Conservation (phyloP, 2,113 vertebrate species). For the Morone chrysops region DNA sequence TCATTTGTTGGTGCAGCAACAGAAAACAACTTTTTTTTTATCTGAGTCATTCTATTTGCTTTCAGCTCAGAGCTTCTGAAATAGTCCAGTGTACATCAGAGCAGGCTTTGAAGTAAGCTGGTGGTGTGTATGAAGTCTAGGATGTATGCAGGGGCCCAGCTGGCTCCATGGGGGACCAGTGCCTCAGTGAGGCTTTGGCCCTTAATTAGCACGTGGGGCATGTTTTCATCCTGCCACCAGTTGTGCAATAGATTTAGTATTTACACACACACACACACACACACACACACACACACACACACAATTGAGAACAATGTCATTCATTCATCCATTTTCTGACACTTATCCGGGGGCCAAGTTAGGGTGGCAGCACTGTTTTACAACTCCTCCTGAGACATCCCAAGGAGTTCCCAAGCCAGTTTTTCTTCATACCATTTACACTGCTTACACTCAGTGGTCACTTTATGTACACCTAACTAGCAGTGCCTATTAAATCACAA, state of each 20-base stretch:
- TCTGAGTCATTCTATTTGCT: conserved; percentile 20
- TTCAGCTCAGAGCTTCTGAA: conserved; percentile 9
- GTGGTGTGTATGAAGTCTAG: conserved; percentile 35
- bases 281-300: neutral
- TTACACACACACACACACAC: neutral
- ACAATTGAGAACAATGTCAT: neutral
- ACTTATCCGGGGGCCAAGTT: neutral
- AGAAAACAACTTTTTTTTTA: conserved; percentile 16
- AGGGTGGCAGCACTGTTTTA: neutral
- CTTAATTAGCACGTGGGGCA: conserved; percentile 14
- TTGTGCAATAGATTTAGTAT: conserved; percentile 10
- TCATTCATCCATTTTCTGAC: neutral
- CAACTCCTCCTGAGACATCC: neutral
- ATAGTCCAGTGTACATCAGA: conserved; percentile 30
- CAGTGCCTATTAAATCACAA: no score
- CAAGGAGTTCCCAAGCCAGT: neutral
- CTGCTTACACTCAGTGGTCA: no score
- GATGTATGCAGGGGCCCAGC: conserved; percentile 27
- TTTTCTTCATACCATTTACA: neutral
- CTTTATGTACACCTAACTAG: no score
- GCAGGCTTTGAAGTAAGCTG: conserved; percentile 54
- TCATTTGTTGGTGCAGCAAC: conserved; percentile 11
- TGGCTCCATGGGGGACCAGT: conserved; percentile 22
- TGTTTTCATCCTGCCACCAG: neutral
- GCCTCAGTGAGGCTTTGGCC: neutral